Percentiles rank a stretch among this genome's conserved stretches.
Conservation (phyloP, 2,113 vertebrate species). For the Centrocercus urophasianus region DNA sequence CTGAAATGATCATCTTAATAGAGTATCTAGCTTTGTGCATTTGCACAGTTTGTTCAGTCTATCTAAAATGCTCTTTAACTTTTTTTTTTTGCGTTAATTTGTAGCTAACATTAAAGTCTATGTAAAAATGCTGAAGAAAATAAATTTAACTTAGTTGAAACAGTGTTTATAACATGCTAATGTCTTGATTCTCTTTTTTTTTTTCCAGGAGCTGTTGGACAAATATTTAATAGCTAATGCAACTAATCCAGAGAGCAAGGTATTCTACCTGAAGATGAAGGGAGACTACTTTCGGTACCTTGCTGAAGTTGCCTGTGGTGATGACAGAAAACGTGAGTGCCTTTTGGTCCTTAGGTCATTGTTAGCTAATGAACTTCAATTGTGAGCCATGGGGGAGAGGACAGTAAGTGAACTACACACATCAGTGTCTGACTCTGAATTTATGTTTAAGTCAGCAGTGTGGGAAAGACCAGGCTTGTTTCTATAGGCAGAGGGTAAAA, state of each 20-base stretch:
- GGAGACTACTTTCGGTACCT: slow-evolving; percentile 98
- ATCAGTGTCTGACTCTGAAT: background rate
- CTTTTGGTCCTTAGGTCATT: background rate
- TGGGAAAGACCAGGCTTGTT: fast-evolving
- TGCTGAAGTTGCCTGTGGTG: slow-evolving; percentile 91
- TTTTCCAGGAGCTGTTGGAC: slow-evolving; percentile 86
- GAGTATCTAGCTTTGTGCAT: background rate
- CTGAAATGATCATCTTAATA: background rate
- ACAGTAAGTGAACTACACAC: background rate
- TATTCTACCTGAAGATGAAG: slow-evolving; percentile 99
- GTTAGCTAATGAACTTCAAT: background rate
- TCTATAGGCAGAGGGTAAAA: background rate
- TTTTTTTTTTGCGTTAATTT: fast-evolving
- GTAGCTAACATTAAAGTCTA: background rate
- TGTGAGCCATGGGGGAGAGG: fast-evolving
- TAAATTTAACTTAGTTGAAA: background rate
- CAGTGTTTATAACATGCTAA: background rate
- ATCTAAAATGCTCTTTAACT: background rate
- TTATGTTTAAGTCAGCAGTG: background rate
- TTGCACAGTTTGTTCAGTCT: background rate
- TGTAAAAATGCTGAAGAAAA: background rate
- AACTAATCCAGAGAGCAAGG: slow-evolving; percentile 90
- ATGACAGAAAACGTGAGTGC: slow-evolving; percentile 83
- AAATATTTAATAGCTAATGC: slow-evolving; percentile 90
- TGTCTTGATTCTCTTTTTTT: slow-evolving; percentile 14